Percentiles rank a stretch among this genome's conserved stretches.
phyloP scores from a whole-genome alignment of 2,888 invertebrate species.

The Drosophila bunnanda region DNA sequence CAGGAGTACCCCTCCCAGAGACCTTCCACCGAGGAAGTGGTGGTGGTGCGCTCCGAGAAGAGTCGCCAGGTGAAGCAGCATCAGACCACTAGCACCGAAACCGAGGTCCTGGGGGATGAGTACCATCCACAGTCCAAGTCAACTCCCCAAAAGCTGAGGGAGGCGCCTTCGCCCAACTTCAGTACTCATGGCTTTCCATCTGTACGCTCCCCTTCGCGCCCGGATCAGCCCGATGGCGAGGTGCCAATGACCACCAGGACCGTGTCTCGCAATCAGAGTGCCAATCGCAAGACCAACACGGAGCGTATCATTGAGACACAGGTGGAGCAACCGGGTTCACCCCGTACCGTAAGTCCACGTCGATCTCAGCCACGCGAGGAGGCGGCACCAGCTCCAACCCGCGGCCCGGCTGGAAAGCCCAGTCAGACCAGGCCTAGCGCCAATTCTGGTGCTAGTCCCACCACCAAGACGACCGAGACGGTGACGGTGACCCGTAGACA shows the following conservation, averaged over 20 bases:
- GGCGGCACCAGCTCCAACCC: slow-evolving; percentile 66
- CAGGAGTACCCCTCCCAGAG: slow-evolving; percentile 69
- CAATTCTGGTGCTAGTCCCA: slow-evolving; percentile 24
- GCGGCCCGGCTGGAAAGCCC: slow-evolving; percentile 55
- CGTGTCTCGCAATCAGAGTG: slow-evolving; percentile 41
- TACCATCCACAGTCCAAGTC: slow-evolving; percentile 38
- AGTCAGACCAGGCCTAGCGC: slow-evolving; percentile 47
- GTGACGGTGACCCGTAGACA: slow-evolving; percentile 65
- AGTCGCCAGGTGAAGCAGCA: slow-evolving; percentile 74
- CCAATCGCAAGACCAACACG: slow-evolving; percentile 63
- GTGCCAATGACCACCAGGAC: slow-evolving; percentile 29
- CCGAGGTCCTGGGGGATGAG: slow-evolving; percentile 64
- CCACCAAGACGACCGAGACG: slow-evolving; percentile 53
- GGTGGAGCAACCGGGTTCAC: slow-evolving; percentile 41
- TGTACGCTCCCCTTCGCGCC: slow-evolving; percentile 46
- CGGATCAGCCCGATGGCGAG: slow-evolving; percentile 65
- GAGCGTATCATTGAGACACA: slow-evolving; percentile 75
- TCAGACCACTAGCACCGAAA: slow-evolving; percentile 68
- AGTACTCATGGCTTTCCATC: slow-evolving; percentile 78
- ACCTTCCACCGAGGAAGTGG: slow-evolving; percentile 66
- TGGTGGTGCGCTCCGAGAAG: slow-evolving; percentile 76
- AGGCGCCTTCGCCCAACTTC: slow-evolving; percentile 58
- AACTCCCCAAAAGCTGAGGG: slow-evolving; percentile 51
- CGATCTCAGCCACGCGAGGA: slow-evolving; percentile 57
- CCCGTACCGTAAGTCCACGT: slow-evolving; percentile 45